These are phyloP conservation scores for Drosophila erecta DNA, from an alignment of 1,140 invertebrate genomes.

Conservation along the genomic window DNA sequence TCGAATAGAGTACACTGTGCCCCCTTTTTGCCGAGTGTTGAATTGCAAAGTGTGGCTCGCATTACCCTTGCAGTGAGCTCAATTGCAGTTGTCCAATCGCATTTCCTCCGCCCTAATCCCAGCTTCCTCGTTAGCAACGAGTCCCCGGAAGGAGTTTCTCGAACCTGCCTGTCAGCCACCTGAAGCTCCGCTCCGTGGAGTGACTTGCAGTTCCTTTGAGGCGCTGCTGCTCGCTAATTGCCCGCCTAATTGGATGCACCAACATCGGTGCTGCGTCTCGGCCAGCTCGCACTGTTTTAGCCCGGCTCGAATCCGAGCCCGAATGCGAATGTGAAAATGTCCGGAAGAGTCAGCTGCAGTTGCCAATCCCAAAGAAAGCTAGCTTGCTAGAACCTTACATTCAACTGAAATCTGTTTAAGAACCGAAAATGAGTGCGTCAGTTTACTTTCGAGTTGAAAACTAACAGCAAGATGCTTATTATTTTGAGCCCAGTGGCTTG, in stretches of 20 bases:
- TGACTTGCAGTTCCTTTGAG: constrained; percentile 31
- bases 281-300: neutral
- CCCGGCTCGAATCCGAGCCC: too few species aligned
- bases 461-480: too few species aligned
- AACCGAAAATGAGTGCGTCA: too few species aligned
- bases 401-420: too few species aligned
- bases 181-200: neutral
- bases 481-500: too few species aligned
- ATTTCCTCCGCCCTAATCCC: neutral
- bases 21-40: too few species aligned
- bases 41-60: too few species aligned
- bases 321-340: constrained; percentile 15
- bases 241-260: constrained; percentile 68
- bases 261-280: constrained; percentile 49
- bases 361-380: neutral
- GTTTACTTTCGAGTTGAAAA: too few species aligned
- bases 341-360: constrained; percentile 23
- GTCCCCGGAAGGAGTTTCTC: too few species aligned
- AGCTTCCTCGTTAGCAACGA: constrained; percentile 53
- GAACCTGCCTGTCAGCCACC: neutral
- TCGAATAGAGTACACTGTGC: too few species aligned
- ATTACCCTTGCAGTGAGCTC: too few species aligned
- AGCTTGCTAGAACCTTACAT: neutral
- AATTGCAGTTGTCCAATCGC: too few species aligned
- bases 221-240: constrained; percentile 56